Base-by-base conservation (phyloP, 2,797 vertebrate species). In the Allobates femoralis region DNA sequence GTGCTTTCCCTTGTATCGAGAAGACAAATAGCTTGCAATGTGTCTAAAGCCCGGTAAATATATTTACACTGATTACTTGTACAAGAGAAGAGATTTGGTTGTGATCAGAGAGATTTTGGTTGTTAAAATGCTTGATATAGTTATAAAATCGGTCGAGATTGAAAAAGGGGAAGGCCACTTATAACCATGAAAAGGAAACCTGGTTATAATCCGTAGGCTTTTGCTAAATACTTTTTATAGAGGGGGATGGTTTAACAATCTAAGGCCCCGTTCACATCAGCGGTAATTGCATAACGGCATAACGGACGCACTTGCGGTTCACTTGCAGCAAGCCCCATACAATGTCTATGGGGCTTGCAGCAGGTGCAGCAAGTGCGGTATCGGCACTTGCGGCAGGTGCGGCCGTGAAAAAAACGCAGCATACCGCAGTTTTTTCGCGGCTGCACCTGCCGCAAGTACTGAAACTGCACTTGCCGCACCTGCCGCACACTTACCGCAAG, bases 51-150 rank as follows among this genome's bases (percentile, higher is more conserved):
- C 30, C n/a, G 23, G 66, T 56, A 55, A 71, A 82, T 71, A 71
- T 71, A 56, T 82, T 82, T 73, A 71, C 66, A 37, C 28, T 37
- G 64, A 37, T 55, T 56, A 69, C 21, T 71, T 81, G 23, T 71
- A 60, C 69, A 30, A 32, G 66, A 41, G 69, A 50, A 74, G 11
- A 15, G 8, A 66, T 79, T 34, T 34, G 41, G 11, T 26, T 79
- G 12, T 15, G n/a, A 26, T 28, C 1, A 21, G 66, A 69, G 30
- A 74, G 7, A 64, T 46, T 64, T 46, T 74, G 7, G 58, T 60
- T n/a, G 32, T 41, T 11, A 41, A 41, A 34, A n/a, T 41, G 19
- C 21, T 71, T 41, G 7, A 19, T 69, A 11, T n/a, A 41, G 34
- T 34, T n/a, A 23, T n/a, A n/a, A 71, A n/a, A 21, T 71, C 34